These are phyloP conservation scores for Lampris megalopsis DNA, from an alignment of 2,113 vertebrate species.

Conservation along the genomic window DNA sequence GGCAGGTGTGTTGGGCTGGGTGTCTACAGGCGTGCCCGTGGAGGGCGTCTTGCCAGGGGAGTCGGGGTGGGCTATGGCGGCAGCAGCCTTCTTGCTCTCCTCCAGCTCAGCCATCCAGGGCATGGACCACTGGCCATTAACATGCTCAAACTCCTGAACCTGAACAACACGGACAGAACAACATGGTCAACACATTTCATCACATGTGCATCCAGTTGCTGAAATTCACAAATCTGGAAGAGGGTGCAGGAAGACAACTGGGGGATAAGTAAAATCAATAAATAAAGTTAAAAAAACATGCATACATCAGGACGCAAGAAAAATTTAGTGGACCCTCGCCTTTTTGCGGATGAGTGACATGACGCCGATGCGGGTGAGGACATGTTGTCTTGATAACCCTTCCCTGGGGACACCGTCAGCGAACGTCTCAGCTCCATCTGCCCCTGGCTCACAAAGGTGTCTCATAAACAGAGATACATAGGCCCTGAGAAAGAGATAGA, in stretches of 20 bases:
- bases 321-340: conserved; percentile 70
- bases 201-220: neutral
- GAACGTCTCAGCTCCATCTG: conserved; percentile 96
- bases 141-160: conserved; percentile 98
- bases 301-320: too few species aligned
- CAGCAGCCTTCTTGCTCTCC: conserved; percentile 89
- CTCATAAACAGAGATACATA: conserved; percentile 98
- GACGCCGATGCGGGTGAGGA: conserved; percentile 96
- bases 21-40: conserved; percentile 94
- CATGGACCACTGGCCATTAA: conserved; percentile 98
- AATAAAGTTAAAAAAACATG: too few species aligned
- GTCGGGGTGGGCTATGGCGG: conserved; percentile 80
- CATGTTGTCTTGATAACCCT: conserved; percentile 96
- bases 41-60: conserved; percentile 84
- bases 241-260: neutral
- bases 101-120: conserved; percentile 96
- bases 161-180: conserved; percentile 50
- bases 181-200: neutral
- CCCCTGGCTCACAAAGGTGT: conserved; percentile 96
- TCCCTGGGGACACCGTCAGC: conserved; percentile 97
- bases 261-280: neutral
- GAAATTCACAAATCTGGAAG: neutral
- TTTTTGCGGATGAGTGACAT: conserved; percentile 99
- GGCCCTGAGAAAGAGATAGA: conserved; percentile 79
- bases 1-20: conserved; percentile 94